phyloP scores from a whole-genome alignment of 2,113 vertebrate species.

The Epinephelus cyanopodus region DNA sequence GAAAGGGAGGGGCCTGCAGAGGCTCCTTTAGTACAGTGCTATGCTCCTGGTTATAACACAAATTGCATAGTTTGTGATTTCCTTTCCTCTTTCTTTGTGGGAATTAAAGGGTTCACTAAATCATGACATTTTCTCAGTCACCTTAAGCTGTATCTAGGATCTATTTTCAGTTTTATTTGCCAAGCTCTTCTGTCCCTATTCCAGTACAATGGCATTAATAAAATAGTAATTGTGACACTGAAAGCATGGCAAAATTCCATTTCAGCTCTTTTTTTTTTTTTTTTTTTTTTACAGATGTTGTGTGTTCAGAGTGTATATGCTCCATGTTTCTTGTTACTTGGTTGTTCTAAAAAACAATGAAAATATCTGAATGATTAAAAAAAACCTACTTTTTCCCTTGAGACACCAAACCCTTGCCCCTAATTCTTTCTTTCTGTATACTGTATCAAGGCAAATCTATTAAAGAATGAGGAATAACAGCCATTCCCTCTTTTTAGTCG shows the following conservation, averaged over 20 bases:
- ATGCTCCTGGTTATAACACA: too few species aligned
- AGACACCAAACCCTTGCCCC: not conserved
- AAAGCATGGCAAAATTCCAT: not conserved
- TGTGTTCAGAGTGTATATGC: too few species aligned
- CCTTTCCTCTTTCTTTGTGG: not conserved
- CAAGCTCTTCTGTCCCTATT: not conserved
- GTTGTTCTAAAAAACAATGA: not conserved
- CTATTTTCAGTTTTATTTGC: not conserved
- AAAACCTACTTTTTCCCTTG: too few species aligned
- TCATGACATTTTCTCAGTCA: not conserved
- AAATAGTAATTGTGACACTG: not conserved
- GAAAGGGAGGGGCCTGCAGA: too few species aligned
- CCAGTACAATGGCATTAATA: not conserved
- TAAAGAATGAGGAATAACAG: too few species aligned
- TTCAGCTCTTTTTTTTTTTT: too few species aligned
- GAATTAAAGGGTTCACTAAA: not conserved
- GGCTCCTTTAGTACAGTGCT: too few species aligned
- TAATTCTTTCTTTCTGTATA: not conserved
- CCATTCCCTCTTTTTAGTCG: not conserved
- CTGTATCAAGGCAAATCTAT: too few species aligned
- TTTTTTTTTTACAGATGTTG: too few species aligned
- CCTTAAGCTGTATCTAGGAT: too few species aligned
- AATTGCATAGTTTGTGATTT: not conserved
- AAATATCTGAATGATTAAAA: too few species aligned
- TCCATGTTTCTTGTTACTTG: too few species aligned